A percentile compares a stretch with the other conserved stretches of the same genome.
These are phyloP conservation scores for Aquatica leii DNA, from an alignment of 2,888 invertebrate genomes.

Conservation along the genomic window DNA sequence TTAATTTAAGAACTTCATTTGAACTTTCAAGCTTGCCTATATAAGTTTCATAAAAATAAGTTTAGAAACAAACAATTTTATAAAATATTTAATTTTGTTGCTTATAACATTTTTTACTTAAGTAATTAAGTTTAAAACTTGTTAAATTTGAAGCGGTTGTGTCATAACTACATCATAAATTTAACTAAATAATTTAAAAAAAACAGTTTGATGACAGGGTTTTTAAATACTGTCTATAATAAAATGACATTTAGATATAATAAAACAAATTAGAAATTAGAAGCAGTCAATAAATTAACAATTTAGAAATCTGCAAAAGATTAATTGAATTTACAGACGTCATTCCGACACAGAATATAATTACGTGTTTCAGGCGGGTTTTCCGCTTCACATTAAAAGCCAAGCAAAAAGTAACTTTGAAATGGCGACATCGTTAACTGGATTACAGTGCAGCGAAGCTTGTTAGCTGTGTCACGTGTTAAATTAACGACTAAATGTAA, in stretches of 20 bases:
- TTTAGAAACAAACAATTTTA: too few relatives aligned
- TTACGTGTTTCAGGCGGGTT: constrained; percentile 26
- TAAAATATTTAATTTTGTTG: too few relatives aligned
- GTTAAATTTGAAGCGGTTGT: too few relatives aligned
- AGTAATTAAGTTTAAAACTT: too few relatives aligned
- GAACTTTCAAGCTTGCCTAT: constrained; percentile 32
- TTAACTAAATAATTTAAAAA: too few relatives aligned
- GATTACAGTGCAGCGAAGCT: constrained; percentile 28
- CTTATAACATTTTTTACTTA: too few relatives aligned
- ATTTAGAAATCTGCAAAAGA: constrained; percentile 19
- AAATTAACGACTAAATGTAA: constrained; percentile 30
- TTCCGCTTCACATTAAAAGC: constrained; percentile 25
- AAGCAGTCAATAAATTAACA: constrained; percentile 20
- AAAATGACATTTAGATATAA: background rate
- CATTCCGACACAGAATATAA: constrained; percentile 26
- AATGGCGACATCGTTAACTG: constrained; percentile 30
- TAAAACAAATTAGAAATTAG: constrained; percentile 13
- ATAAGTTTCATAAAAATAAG: too few relatives aligned
- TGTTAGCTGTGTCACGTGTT: constrained; percentile 33
- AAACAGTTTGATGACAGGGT: too few relatives aligned
- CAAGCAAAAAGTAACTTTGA: constrained; percentile 31
- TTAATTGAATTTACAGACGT: constrained; percentile 21
- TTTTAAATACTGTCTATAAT: too few relatives aligned
- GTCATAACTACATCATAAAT: too few relatives aligned
- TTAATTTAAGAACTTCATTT: constrained; percentile 46